Base-by-base conservation (phyloP, 2,888 invertebrate genomes). In the Cryptocheilus praepositus region DNA sequence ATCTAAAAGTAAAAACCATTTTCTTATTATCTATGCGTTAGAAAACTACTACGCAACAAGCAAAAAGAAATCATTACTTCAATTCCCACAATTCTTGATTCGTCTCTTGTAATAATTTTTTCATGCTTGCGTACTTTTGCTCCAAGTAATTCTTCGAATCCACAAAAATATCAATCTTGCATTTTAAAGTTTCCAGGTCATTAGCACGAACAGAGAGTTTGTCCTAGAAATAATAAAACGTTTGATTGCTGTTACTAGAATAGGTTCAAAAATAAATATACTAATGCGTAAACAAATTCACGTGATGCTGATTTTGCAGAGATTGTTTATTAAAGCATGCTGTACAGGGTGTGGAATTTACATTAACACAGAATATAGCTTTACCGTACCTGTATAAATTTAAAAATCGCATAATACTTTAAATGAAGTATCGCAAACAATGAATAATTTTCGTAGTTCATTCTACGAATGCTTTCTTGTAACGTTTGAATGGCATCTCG, bases 341-440 rank as follows among this genome's bases (percentile, higher is more conserved):
- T 25, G 49, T 58, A 56, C 36, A 43, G 15, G 21, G 16, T 46
- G 44, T n/a, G n/a, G n/a, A n/a, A n/a, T n/a, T n/a, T n/a, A n/a
- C n/a, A n/a, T n/a, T n/a, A n/a, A n/a, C n/a, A n/a, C 18, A 51
- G 57, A 57, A 21, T n/a, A 15, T 25, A 25, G 5, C 18, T 62
- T 45, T 56, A 61, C 51, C 55, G 65, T 83, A 87, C 87, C 87
- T 86, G 83, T 71, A 85, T 71, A 46, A 65, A 77, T 73, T 67
- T 82, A 67, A 86, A 77, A 71, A 86, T 74, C 28, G 83, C 78
- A 64, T 77, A 85, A 80, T 86, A 86, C 54, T 79, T 74, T 52
- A 78, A 76, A 73, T 85, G 81, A 49, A 86, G 58, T 15, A 76
- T 71, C 67, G 70, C 74, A 70, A 79, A 72, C 56, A 76, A 71